Base-by-base conservation (phyloP, 2,113 vertebrate genomes). In the Atlantisia rogersi region DNA sequence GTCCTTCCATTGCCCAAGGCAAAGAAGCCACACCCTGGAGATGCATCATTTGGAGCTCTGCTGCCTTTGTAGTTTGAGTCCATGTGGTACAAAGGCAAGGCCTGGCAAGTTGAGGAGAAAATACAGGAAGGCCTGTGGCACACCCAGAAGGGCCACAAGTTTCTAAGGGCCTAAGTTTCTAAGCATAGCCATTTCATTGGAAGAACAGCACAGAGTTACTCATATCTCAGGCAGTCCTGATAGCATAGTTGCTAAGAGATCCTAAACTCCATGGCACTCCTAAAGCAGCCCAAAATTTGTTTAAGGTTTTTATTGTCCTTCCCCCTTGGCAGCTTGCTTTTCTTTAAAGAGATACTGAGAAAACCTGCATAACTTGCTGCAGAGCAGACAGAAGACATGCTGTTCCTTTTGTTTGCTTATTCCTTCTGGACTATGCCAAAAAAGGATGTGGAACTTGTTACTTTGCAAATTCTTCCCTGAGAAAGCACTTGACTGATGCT, bases 401-500 rank as follows among this genome's bases (percentile, higher is more conserved):
- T 86, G 42, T 37, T 92, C 73, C 42, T 94, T 92, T 82, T 86
- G 65, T 84, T 94, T 65, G 60, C 42, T 81, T 82, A 56, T 79
- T 93, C n/a, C 39, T 74, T 71, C 79, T 13, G 4, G 60, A 35
- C 35, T 44, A 32, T 20, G 52, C 35, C 63, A 93, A 92, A 88
- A 92, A 52, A 83, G 67, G 46, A 75, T 24, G 29, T 44, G 60
- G 52, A 93, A 90, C 42, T 81, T 68, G 81, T 83, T 78, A 90
- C 59, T 88, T 88, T n/a, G 60, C 40, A 90, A 96, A 90, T 88
- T 92, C 68, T 68, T 78, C 52, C 73, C 80, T 81, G 48, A 70
- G 68, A 94, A 86, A 90, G 44, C 21, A 83, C 14, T 90, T 84
- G 39, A 81, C 39, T 80, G 39, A 53, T 60, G 40, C 29, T 88